A percentile compares a stretch with the other conserved stretches of the same genome.
Conservation (phyloP, 2,888 invertebrate species). For the Dichetophora obliterata region DNA sequence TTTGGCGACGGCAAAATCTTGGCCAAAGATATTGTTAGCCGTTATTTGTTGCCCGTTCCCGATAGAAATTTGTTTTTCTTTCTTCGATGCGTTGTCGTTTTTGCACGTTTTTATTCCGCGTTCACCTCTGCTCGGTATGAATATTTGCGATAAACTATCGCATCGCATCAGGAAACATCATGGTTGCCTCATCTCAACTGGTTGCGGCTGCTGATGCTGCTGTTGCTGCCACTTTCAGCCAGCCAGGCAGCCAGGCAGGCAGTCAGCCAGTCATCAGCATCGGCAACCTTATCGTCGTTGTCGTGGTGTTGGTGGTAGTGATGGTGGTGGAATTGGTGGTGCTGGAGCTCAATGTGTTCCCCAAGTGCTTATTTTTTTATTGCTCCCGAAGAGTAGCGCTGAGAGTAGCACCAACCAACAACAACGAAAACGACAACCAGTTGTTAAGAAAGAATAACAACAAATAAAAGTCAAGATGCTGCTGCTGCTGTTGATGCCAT, state of each 20-base stretch:
- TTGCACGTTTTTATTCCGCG: conserved; percentile 64
- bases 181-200: conserved; percentile 59
- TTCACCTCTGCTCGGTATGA: conserved; percentile 70
- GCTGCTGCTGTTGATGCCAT: conserved; percentile 42
- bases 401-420: conserved; percentile 3
- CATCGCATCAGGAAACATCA: conserved; percentile 69
- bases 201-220: conserved; percentile 47
- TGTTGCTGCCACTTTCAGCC: conserved; percentile 44
- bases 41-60: conserved; percentile 19
- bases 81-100: conserved; percentile 46
- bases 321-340: conserved; percentile 58
- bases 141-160: conserved; percentile 71
- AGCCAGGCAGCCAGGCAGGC: conserved; percentile 33
- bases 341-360: conserved; percentile 51
- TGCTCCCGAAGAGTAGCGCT: conserved; percentile 5
- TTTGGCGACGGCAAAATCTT: conserved; percentile 49
- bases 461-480: conserved; percentile 22
- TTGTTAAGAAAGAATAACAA: conserved; percentile 1
- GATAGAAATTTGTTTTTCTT: conserved; percentile 33
- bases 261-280: conserved; percentile 24
- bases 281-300: conserved; percentile 15
- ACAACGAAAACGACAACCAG: conserved; percentile 18
- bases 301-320: conserved; percentile 47
- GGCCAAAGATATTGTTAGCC: conserved; percentile 23
- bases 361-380: not conserved